A percentile compares a stretch with the other conserved stretches of the same genome.
These are phyloP conservation scores for Piscicola geometra DNA, from an alignment of 2,888 invertebrate species.

Conservation along the genomic window DNA sequence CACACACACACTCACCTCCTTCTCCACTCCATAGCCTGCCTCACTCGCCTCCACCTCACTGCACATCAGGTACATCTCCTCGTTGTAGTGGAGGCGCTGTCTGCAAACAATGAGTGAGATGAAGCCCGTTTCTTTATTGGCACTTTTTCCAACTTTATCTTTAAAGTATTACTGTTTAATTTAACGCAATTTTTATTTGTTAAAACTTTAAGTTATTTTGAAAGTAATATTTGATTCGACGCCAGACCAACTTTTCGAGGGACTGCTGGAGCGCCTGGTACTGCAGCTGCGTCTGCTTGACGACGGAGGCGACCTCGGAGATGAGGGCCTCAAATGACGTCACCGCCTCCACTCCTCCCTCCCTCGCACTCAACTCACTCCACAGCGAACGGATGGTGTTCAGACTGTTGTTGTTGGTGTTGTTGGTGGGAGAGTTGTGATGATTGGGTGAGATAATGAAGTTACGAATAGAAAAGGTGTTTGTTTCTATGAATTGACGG, in stretches of 20 bases:
- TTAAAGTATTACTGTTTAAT: too few relatives aligned
- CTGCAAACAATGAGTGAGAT: too few relatives aligned
- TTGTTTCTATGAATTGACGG: too few relatives aligned
- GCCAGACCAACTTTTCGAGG: not conserved
- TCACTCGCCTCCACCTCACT: not conserved
- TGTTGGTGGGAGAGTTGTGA: not conserved
- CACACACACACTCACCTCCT: not conserved
- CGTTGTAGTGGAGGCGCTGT: not conserved
- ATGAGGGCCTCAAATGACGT: not conserved
- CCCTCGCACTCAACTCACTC: not conserved
- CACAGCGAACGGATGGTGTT: not conserved
- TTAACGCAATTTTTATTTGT: too few relatives aligned
- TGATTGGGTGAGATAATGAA: not conserved
- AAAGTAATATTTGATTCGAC: too few relatives aligned
- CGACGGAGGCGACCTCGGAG: not conserved
- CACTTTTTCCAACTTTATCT: too few relatives aligned
- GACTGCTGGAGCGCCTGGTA: not conserved
- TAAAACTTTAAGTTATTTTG: too few relatives aligned
- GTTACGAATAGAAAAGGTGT: too few relatives aligned
- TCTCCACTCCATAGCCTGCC: not conserved
- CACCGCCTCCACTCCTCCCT: not conserved
- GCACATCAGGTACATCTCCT: slow-evolving; percentile 1
- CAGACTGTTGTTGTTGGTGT: not conserved
- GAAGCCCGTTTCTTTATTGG: too few relatives aligned
- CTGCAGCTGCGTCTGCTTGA: not conserved